These are phyloP conservation scores for Aleiodes leptofemur DNA, from an alignment of 2,888 invertebrate species.

Conservation along the genomic window DNA sequence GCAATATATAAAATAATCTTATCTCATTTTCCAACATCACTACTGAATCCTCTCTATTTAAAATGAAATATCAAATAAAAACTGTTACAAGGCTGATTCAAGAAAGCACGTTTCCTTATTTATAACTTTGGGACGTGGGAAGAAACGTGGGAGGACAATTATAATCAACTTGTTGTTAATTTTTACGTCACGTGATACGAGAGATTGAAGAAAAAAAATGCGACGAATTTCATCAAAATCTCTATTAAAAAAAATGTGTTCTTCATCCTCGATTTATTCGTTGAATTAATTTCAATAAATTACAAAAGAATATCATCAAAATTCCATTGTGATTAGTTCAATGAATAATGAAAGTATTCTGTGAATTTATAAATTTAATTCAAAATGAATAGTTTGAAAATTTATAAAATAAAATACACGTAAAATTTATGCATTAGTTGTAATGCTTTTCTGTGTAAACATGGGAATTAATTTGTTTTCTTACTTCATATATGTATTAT, in stretches of 20 bases:
- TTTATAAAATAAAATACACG: slow-evolving; percentile 30
- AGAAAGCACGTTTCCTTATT: slow-evolving; percentile 29
- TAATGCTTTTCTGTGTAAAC: slow-evolving; percentile 37
- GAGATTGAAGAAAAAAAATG: not conserved
- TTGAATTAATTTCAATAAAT: too few species aligned
- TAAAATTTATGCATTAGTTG: slow-evolving; percentile 32
- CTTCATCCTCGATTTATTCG: too few species aligned
- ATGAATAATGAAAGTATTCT: too few species aligned
- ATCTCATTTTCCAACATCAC: too few species aligned
- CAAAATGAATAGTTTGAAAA: not conserved
- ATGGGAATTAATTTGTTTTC: slow-evolving; percentile 37
- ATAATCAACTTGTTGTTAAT: slow-evolving; percentile 14
- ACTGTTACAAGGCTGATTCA: slow-evolving; percentile 45
- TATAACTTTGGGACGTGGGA: slow-evolving; percentile 29
- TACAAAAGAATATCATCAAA: too few species aligned
- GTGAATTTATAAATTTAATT: too few species aligned
- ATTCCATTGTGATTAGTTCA: too few species aligned
- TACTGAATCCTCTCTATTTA: too few species aligned
- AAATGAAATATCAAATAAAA: slow-evolving; percentile 24
- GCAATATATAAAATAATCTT: too few species aligned
- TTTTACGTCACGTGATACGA: not conserved
- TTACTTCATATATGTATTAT: slow-evolving; percentile 14
- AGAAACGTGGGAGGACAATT: slow-evolving; percentile 30
- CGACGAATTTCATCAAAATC: not conserved
- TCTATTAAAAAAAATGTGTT: too few species aligned